Percentiles rank a stretch among this genome's conserved stretches.
These are phyloP conservation scores for Rhodeus uyekii DNA, from an alignment of 2,797 vertebrate genomes.

Conservation along the genomic window DNA sequence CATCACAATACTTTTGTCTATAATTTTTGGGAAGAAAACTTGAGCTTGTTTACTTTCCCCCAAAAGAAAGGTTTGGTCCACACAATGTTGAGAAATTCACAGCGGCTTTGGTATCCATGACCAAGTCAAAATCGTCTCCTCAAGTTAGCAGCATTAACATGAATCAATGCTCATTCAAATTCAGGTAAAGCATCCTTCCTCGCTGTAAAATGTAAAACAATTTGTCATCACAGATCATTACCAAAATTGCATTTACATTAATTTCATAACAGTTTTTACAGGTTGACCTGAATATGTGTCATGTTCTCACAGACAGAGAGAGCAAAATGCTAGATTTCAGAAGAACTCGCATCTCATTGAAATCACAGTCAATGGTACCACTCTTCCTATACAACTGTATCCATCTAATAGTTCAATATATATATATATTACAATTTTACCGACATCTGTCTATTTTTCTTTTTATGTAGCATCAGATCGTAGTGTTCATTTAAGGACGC, in stretches of 20 bases:
- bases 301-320: conserved; percentile 59
- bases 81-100: conserved; percentile 64
- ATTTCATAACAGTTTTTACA: background rate
- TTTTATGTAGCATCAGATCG: conserved; percentile 72
- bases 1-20: conserved; percentile 3
- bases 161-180: conserved; percentile 65
- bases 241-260: background rate
- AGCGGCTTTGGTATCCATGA: conserved; percentile 64
- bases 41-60: background rate
- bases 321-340: conserved; percentile 55
- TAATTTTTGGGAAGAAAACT: background rate
- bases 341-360: conserved; percentile 66
- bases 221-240: background rate
- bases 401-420: background rate
- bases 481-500: conserved; percentile 73
- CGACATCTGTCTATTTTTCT: conserved; percentile 48
- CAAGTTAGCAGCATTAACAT: conserved; percentile 64
- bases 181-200: conserved; percentile 57
- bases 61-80: conserved; percentile 58
- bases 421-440: background rate
- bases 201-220: background rate
- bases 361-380: conserved; percentile 66
- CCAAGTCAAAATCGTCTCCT: conserved; percentile 65
- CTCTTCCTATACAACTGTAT: background rate
- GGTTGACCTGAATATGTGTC: background rate